These are phyloP conservation scores for Datnioides undecimradiatus DNA, from an alignment of 2,113 vertebrate species.

Conservation along the genomic window DNA sequence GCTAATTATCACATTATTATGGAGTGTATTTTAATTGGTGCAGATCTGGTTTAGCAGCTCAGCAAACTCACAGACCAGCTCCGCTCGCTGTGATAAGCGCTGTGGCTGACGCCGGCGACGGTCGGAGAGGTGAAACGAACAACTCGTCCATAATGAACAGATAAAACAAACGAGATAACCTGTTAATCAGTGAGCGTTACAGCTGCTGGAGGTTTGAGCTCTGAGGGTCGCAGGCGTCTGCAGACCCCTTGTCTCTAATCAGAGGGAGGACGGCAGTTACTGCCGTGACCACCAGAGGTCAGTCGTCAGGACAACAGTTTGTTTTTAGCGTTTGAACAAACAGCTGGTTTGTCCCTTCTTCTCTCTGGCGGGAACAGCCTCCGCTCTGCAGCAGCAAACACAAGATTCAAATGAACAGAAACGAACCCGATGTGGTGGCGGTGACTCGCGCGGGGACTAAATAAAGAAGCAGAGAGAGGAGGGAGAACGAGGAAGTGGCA, in stretches of 20 bases:
- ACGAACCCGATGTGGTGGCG: slow-evolving; percentile 21
- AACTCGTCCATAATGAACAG: too few species aligned
- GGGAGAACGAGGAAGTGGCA: slow-evolving; percentile 61
- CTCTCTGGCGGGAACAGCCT: neutral
- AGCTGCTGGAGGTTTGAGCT: neutral
- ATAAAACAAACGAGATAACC: too few species aligned
- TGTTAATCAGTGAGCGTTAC: neutral
- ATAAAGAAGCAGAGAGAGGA: slow-evolving; percentile 15
- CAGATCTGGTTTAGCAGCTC: too few species aligned
- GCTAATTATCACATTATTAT: too few species aligned
- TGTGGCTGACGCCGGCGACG: too few species aligned
- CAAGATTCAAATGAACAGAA: slow-evolving; percentile 26
- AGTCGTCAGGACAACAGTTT: slow-evolving; percentile 40
- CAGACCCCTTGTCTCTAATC: neutral
- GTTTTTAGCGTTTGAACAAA: slow-evolving; percentile 4
- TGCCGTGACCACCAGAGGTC: slow-evolving; percentile 59
- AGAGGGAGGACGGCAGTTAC: neutral
- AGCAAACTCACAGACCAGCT: too few species aligned
- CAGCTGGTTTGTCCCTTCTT: neutral
- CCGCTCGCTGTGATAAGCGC: too few species aligned
- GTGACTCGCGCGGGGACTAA: slow-evolving; percentile 25
- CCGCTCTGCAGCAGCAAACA: slow-evolving; percentile 1
- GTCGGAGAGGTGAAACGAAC: too few species aligned
- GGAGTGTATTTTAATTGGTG: too few species aligned
- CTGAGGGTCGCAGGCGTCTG: neutral